phyloP scores from a whole-genome alignment of 2,888 invertebrate species.

The Mylabris sibirica region DNA sequence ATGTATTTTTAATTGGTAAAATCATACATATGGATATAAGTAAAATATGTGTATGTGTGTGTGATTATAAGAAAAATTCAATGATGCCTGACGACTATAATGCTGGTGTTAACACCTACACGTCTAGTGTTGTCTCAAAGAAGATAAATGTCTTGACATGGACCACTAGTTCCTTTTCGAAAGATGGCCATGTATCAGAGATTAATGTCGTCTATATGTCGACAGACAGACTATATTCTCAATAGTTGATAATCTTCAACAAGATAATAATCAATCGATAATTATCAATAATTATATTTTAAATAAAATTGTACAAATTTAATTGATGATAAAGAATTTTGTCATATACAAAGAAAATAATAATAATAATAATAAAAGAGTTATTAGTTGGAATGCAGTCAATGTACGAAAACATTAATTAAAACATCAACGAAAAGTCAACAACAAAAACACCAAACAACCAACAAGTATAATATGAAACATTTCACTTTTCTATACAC shows the following conservation, averaged over 20 bases:
- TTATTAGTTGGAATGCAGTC: not conserved
- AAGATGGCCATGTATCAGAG: conserved; percentile 3
- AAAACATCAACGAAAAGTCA: conserved; percentile 7
- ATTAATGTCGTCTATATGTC: conserved; percentile 7
- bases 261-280: not conserved
- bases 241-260: not conserved
- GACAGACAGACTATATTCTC: not conserved
- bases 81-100: conserved; percentile 21
- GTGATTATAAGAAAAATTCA: conserved; percentile 29
- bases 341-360: not conserved
- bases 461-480: not conserved
- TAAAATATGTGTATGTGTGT: too few relatives aligned
- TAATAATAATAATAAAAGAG: too few relatives aligned
- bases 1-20: conserved; percentile 4
- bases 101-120: conserved; percentile 34
- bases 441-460: not conserved
- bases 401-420: not conserved
- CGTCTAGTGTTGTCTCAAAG: conserved; percentile 19
- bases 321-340: not conserved
- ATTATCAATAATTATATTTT: not conserved
- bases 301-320: not conserved
- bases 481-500: not conserved
- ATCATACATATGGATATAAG: conserved; percentile 1
- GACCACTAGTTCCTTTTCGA: conserved; percentile 16
- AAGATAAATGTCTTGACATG: conserved; percentile 30